phyloP scores from a whole-genome alignment of 1,140 invertebrate genomes.

The Brachionus koreanus region DNA sequence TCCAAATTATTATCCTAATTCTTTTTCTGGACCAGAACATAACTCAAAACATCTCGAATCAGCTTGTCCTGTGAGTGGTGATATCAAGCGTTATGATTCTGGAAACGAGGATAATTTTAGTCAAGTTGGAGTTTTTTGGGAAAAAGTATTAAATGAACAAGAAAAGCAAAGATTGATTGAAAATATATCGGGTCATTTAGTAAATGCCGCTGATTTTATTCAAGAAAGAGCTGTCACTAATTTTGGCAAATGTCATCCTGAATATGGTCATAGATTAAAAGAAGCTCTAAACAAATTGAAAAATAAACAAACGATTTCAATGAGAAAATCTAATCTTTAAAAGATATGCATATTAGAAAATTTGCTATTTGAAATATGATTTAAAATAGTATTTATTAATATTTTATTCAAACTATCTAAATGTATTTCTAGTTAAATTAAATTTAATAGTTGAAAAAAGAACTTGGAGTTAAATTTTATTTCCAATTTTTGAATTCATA shows the following conservation, averaged over 20 bases:
- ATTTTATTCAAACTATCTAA: not conserved
- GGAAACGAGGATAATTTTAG: slow-evolving; percentile 33
- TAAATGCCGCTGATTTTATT: slow-evolving; percentile 34
- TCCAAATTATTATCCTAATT: slow-evolving; percentile 94
- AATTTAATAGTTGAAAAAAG: too few species aligned
- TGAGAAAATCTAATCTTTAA: not conserved
- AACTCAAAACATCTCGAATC: not conserved
- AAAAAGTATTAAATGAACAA: slow-evolving; percentile 41
- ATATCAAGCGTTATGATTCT: slow-evolving; percentile 17
- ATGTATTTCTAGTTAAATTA: too few species aligned
- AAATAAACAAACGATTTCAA: not conserved
- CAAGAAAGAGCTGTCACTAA: slow-evolving; percentile 33
- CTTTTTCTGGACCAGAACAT: slow-evolving; percentile 73
- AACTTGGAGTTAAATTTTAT: too few species aligned
- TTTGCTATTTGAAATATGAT: not conserved
- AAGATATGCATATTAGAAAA: not conserved
- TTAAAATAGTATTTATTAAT: not conserved
- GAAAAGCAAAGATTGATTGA: slow-evolving; percentile 21
- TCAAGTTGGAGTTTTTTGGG: slow-evolving; percentile 41
- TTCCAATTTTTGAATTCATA: too few species aligned
- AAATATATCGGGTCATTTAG: slow-evolving; percentile 10
- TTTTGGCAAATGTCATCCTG: slow-evolving; percentile 36
- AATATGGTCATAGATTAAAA: slow-evolving; percentile 30
- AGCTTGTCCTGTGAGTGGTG: not conserved
- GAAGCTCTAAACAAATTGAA: slow-evolving; percentile 26